These are phyloP conservation scores for Tetanocera ferruginea DNA, from an alignment of 2,888 invertebrate species.

Conservation along the genomic window DNA sequence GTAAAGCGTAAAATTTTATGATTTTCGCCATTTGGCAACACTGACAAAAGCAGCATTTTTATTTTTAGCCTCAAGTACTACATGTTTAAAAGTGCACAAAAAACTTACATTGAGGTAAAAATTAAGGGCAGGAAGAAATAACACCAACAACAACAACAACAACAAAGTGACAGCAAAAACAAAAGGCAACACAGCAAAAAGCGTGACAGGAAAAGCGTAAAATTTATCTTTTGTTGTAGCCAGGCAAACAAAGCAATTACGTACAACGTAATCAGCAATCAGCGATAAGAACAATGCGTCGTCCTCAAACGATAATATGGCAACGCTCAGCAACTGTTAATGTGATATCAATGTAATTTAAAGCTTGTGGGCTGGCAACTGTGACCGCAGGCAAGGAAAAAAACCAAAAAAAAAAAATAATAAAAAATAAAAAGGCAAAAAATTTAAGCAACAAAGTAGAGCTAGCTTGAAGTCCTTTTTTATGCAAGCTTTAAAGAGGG, in stretches of 20 bases:
- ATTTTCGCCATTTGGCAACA: neutral
- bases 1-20: neutral
- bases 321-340: slow-evolving; percentile 12
- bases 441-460: neutral
- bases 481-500: no score
- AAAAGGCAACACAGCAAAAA: neutral
- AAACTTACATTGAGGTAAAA: neutral
- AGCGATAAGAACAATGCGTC: slow-evolving; percentile 11
- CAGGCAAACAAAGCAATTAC: slow-evolving; percentile 25
- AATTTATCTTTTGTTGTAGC: slow-evolving; percentile 17
- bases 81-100: no score
- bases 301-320: neutral
- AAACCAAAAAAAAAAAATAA: neutral
- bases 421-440: neutral
- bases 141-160: neutral
- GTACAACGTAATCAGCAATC: slow-evolving; percentile 23
- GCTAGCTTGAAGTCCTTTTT: neutral
- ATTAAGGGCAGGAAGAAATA: neutral
- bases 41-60: neutral
- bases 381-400: neutral
- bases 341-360: slow-evolving; percentile 14
- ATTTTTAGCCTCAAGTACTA: neutral
- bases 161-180: no score
- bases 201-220: slow-evolving; percentile 10
- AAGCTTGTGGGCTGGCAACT: neutral